Percentiles rank a stretch among this genome's conserved stretches.
phyloP scores from a whole-genome alignment of 2,113 vertebrate genomes.

The Chloropsis cyanopogon region DNA sequence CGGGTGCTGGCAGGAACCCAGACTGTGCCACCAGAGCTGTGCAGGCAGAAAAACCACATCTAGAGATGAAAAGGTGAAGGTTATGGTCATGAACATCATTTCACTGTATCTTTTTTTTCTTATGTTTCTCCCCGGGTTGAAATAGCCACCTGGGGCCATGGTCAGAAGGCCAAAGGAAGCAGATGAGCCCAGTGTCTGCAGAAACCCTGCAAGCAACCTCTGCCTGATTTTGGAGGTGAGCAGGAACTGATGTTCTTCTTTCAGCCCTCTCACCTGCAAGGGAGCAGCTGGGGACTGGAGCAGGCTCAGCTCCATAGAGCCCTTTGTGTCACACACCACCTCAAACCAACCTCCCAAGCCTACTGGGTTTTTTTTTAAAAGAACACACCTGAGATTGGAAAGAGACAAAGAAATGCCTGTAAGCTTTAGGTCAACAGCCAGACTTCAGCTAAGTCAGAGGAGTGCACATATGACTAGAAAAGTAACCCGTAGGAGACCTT shows the following conservation, averaged over 20 bases:
- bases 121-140: background rate
- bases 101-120: background rate
- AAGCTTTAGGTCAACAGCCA: background rate
- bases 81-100: background rate
- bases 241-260: background rate
- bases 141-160: background rate
- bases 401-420: background rate
- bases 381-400: background rate
- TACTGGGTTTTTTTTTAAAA: background rate
- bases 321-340: fast-evolving
- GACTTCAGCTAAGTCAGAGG: background rate
- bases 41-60: background rate
- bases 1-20: background rate
- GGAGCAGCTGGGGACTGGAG: background rate
- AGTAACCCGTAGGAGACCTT: background rate
- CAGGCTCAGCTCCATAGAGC: background rate
- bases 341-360: fast-evolving
- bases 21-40: fast-evolving
- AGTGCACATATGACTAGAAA: fast-evolving
- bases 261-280: background rate
- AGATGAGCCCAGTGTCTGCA: fast-evolving
- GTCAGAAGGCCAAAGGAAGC: background rate
- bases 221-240: background rate
- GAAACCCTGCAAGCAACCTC: background rate
- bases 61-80: background rate